A percentile compares a stretch with the other conserved stretches of the same genome.
phyloP scores from a whole-genome alignment of 1,140 invertebrate species.

The Macrotrachela quadricornifera region DNA sequence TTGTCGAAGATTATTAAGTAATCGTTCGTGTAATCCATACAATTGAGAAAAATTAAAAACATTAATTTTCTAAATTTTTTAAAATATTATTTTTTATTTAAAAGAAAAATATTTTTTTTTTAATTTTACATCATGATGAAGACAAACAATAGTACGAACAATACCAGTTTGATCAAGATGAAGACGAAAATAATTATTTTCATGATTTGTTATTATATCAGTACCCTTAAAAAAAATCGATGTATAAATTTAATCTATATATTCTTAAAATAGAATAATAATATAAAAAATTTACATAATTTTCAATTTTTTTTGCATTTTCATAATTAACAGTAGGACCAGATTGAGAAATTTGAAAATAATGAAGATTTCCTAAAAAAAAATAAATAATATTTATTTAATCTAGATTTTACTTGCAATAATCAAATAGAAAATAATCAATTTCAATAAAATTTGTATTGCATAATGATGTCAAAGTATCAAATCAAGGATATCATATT shows the following conservation, averaged over 20 bases:
- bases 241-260: not conserved
- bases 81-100: not conserved
- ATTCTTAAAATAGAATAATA: not conserved
- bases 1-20: constrained; percentile 23
- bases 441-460: not conserved
- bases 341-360: constrained; percentile 1
- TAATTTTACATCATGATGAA: constrained; percentile 27
- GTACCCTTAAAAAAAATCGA: constrained; percentile 14
- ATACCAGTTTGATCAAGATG: constrained; percentile 24
- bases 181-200: constrained; percentile 21
- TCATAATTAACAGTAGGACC: not conserved
- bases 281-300: too few relatives aligned
- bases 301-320: not conserved
- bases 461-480: not conserved
- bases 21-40: constrained; percentile 26
- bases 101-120: constrained; percentile 1
- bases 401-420: not conserved
- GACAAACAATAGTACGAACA: constrained; percentile 26
- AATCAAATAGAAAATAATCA: not conserved
- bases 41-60: constrained; percentile 22
- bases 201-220: constrained; percentile 19
- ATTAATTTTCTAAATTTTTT: constrained; percentile 7
- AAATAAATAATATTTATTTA: not conserved
- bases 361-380: not conserved
- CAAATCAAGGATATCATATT: too few relatives aligned